Conservation (phyloP, 2,888 invertebrate genomes). For the Eupithecia inturbata region DNA sequence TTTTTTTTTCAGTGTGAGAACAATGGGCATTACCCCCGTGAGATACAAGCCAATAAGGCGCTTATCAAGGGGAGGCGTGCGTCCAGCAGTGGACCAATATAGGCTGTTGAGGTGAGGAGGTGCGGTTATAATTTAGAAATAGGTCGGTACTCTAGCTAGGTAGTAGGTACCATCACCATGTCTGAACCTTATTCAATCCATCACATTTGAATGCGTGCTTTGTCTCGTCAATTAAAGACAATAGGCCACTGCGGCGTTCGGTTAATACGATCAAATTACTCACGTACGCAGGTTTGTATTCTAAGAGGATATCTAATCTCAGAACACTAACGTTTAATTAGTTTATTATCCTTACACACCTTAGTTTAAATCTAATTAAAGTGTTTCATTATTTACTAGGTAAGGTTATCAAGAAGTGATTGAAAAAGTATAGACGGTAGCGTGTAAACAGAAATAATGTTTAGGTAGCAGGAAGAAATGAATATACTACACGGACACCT, state of each 20-base stretch:
- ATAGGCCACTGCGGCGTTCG: slow-evolving; percentile 1
- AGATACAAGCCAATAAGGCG: no score
- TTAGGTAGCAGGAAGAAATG: no score
- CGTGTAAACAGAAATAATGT: no score
- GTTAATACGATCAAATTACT: background rate
- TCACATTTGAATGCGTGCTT: slow-evolving; percentile 23
- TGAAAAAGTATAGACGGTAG: no score
- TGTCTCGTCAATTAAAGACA: slow-evolving; percentile 22
- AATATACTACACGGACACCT: no score
- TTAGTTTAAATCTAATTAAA: slow-evolving; percentile 1
- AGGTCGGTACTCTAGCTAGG: background rate
- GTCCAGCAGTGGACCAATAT: no score
- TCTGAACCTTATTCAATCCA: slow-evolving; percentile 18
- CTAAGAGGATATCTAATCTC: background rate
- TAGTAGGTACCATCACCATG: background rate
- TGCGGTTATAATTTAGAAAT: background rate
- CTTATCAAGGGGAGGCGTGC: no score
- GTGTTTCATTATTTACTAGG: no score
- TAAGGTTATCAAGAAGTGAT: no score
- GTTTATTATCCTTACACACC: background rate
- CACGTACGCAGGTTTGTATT: background rate
- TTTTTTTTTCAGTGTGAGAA: no score
- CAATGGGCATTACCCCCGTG: no score
- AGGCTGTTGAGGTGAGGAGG: no score
- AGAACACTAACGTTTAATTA: background rate